phyloP scores from a whole-genome alignment of 2,797 vertebrate species.

The Lateolabrax maculatus region DNA sequence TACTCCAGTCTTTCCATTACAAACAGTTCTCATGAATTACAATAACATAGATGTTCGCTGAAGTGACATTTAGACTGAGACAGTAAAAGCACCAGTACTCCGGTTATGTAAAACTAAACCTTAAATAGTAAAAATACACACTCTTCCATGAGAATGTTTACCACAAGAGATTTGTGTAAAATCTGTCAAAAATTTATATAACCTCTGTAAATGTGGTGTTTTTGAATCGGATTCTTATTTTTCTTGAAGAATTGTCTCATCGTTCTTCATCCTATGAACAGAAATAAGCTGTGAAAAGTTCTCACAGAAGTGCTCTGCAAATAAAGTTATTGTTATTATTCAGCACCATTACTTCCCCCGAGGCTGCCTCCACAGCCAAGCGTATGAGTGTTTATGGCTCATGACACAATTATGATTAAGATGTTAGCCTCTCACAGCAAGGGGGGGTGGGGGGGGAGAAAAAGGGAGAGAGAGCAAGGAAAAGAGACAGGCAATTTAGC shows the following conservation, averaged over 20 bases:
- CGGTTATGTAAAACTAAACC: background rate
- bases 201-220: background rate
- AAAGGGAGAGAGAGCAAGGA: conserved; percentile 2
- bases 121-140: background rate
- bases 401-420: conserved; percentile 76
- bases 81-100: background rate
- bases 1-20: background rate
- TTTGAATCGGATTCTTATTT: background rate
- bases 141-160: too few relatives aligned
- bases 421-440: conserved; percentile 56
- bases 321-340: conserved; percentile 69
- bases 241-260: background rate
- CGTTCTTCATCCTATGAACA: conserved; percentile 5
- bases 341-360: conserved; percentile 43
- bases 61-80: background rate
- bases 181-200: too few relatives aligned
- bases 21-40: background rate
- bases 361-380: conserved; percentile 53
- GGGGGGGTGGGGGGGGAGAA: background rate
- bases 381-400: conserved; percentile 69
- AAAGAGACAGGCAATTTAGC: conserved; percentile 65
- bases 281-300: conserved; percentile 55
- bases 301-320: conserved; percentile 36
- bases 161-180: background rate
- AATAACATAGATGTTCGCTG: background rate